Conservation (phyloP, 2,113 vertebrate genomes). For the Anoura caudifer region DNA sequence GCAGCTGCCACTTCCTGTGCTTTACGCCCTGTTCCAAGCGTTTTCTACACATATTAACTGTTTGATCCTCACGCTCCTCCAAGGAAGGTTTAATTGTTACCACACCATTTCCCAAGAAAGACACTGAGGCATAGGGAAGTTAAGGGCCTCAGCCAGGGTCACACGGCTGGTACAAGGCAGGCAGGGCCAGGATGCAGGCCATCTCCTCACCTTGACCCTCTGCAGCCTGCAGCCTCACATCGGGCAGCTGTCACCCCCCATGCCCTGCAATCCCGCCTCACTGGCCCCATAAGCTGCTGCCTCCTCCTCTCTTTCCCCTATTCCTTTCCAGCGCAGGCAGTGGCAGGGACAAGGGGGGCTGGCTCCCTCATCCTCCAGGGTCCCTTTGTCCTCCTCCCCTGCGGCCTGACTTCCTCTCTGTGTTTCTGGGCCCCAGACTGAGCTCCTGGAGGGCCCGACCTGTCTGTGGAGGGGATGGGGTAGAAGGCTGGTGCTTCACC, state of each 20-base stretch:
- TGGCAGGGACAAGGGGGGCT: fast-evolving
- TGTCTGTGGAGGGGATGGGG: fast-evolving
- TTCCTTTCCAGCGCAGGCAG: not conserved
- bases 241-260: not conserved
- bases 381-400: not conserved
- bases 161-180: not conserved
- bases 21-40: not conserved
- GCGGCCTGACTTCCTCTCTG: not conserved
- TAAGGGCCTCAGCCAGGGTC: not conserved
- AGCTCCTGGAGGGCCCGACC: not conserved
- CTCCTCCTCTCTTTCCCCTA: not conserved
- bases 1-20: not conserved
- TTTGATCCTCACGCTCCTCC: not conserved
- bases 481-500: not conserved
- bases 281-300: not conserved
- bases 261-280: not conserved
- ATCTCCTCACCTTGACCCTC: not conserved
- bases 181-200: not conserved
- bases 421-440: not conserved
- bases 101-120: not conserved
- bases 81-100: not conserved
- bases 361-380: not conserved
- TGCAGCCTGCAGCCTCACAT: fast-evolving
- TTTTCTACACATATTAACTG: not conserved
- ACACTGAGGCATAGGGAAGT: not conserved